Percentiles rank a stretch among this genome's conserved stretches.
Evolutionary conservation across 2,888 invertebrate genomes (phyloP).

Genomic region (Acleris holmiana): DNA sequence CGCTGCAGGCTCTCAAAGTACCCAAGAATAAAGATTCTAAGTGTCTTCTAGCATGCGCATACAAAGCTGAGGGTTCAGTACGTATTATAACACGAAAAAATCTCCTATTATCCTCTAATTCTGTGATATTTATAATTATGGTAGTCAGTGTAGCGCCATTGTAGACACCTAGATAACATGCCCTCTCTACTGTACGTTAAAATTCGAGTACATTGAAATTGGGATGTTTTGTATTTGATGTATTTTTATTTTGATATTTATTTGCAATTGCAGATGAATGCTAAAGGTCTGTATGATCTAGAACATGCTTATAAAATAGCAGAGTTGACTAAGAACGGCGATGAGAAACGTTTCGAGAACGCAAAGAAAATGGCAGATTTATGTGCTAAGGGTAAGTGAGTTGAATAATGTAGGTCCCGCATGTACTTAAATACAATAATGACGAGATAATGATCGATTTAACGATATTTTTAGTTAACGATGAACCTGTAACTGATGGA

Average conservation of each 20-base stretch:
- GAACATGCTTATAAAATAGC: constrained; percentile 64
- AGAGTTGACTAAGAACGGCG: constrained; percentile 62
- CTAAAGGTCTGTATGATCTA: constrained; percentile 58
- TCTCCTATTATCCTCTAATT: too few species aligned
- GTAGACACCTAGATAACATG: too few species aligned
- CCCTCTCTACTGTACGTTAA: too few species aligned
- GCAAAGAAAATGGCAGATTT: constrained; percentile 65
- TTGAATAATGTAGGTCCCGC: neutral
- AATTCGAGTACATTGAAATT: too few species aligned
- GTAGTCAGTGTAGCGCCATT: too few species aligned
- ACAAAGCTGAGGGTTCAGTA: constrained; percentile 64
- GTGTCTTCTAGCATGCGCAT: constrained; percentile 78
- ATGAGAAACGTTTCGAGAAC: constrained; percentile 62
- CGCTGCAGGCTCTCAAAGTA: constrained; percentile 54
- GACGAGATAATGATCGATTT: too few species aligned
- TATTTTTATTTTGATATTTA: neutral
- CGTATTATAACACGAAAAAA: neutral
- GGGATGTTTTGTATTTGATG: too few species aligned
- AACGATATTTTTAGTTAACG: constrained; percentile 56
- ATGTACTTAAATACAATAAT: too few species aligned
- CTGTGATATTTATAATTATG: too few species aligned
- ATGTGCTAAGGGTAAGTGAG: constrained; percentile 61
- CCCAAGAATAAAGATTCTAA: constrained; percentile 73
- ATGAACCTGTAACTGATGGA: constrained; percentile 62
- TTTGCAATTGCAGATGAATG: constrained; percentile 53